phyloP scores from a whole-genome alignment of 2,888 invertebrate genomes.

The Tineola bisselliella region DNA sequence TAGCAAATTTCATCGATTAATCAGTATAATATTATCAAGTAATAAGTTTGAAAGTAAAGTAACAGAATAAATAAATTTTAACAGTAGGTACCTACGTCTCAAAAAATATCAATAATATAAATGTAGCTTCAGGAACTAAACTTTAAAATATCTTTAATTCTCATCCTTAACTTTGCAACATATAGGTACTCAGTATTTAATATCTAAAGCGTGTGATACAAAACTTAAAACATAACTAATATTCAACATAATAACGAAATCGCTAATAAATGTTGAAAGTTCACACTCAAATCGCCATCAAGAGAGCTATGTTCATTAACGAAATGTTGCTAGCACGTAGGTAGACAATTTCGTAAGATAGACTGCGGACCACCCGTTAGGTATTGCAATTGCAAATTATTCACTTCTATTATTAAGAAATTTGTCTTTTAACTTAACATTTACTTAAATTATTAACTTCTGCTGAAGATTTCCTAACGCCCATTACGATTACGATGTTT shows the following conservation, averaged over 20 bases:
- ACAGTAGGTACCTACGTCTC: no score
- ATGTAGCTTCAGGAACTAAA: no score
- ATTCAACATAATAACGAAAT: constrained; percentile 30
- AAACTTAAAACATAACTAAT: constrained; percentile 5
- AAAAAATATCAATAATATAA: no score
- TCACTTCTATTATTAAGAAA: background rate
- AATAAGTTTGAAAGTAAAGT: no score
- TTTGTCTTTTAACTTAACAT: background rate
- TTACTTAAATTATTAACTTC: background rate
- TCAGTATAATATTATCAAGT: no score
- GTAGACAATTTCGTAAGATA: background rate
- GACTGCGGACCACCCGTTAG: background rate
- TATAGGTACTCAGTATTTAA: constrained; percentile 33
- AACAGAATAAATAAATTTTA: no score
- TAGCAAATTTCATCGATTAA: no score
- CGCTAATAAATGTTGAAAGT: constrained; percentile 45
- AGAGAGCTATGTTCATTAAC: constrained; percentile 24
- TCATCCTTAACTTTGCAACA: background rate
- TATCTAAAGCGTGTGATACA: constrained; percentile 19
- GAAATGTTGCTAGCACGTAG: background rate
- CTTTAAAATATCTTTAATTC: no score
- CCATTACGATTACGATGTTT: no score
- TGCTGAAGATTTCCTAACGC: background rate
- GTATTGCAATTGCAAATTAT: constrained; percentile 6
- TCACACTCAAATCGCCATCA: constrained; percentile 31